Percentiles rank a stretch among this genome's conserved stretches.
phyloP scores from a whole-genome alignment of 2,888 invertebrate species.

The Gisinianus flammeolus region DNA sequence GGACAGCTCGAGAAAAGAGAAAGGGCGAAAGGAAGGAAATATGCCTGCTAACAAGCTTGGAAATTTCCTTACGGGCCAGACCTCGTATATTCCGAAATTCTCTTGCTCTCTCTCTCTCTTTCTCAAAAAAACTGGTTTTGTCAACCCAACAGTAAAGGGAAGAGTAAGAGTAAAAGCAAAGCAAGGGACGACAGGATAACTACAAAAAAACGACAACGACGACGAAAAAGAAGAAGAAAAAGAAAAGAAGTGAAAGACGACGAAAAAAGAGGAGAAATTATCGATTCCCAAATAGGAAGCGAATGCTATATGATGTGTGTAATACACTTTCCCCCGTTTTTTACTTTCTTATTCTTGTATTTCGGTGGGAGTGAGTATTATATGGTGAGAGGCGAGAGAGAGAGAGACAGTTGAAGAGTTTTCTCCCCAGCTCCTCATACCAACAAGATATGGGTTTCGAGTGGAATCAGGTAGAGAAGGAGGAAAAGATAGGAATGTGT shows the following conservation, averaged over 20 bases:
- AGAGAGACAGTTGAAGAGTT: background rate
- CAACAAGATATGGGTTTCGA: background rate
- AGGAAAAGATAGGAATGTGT: background rate
- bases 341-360: slow-evolving; percentile 17
- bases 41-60: slow-evolving; percentile 16
- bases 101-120: background rate
- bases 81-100: slow-evolving; percentile 12
- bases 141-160: background rate
- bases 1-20: background rate
- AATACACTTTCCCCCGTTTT: slow-evolving; percentile 48
- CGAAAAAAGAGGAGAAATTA: slow-evolving; percentile 33
- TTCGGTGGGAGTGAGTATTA: background rate
- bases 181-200: background rate
- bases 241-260: background rate
- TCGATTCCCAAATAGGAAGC: slow-evolving; percentile 54
- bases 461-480: background rate
- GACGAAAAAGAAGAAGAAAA: background rate
- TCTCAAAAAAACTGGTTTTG: background rate
- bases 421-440: background rate
- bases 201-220: background rate
- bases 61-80: slow-evolving; percentile 12
- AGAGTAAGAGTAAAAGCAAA: background rate
- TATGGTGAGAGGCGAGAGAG: background rate
- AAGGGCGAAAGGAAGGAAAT: slow-evolving; percentile 15
- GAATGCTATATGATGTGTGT: slow-evolving; percentile 56